Conservation (phyloP, 30 jellyfish, hydroid and myxozoan genomes). For the Aurelia aurita complex sp. Pacific region DNA sequence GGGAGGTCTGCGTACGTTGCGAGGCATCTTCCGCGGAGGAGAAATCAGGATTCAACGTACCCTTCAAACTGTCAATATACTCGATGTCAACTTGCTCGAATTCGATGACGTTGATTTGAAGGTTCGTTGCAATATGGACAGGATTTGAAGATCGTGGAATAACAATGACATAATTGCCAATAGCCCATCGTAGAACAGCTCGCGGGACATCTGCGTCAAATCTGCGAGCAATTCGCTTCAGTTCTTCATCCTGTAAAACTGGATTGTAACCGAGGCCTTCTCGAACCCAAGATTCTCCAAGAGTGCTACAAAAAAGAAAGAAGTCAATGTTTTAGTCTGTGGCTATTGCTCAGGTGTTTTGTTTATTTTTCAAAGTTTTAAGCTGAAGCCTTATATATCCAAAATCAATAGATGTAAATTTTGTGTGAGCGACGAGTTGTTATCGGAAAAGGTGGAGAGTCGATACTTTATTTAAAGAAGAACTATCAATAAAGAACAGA, state of each 20-base stretch:
- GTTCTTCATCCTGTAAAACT: constrained; percentile 40
- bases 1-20: neutral
- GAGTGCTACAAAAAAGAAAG: constrained; percentile 50
- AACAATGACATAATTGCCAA: constrained; percentile 68
- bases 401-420: too few relatives aligned
- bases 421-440: too few relatives aligned
- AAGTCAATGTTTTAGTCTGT: neutral
- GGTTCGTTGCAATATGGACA: constrained; percentile 67
- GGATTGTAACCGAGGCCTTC: constrained; percentile 70
- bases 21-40: neutral
- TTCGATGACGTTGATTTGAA: constrained; percentile 22
- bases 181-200: constrained; percentile 78
- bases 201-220: constrained; percentile 81
- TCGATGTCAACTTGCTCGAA: constrained; percentile 39
- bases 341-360: too few relatives aligned
- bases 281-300: constrained; percentile 77
- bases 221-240: constrained; percentile 51
- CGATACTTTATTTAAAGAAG: too few relatives aligned
- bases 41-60: constrained; percentile 35
- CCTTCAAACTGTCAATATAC: constrained; percentile 28
- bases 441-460: too few relatives aligned
- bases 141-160: constrained; percentile 71
- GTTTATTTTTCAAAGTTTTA: too few relatives aligned
- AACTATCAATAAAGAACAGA: too few relatives aligned
- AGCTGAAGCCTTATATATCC: too few relatives aligned